Evolutionary conservation across 2,113 vertebrate genomes (phyloP), one percentile per base, ranked within the genome.

Genomic region (Austrofundulus limnaeus): DNA sequence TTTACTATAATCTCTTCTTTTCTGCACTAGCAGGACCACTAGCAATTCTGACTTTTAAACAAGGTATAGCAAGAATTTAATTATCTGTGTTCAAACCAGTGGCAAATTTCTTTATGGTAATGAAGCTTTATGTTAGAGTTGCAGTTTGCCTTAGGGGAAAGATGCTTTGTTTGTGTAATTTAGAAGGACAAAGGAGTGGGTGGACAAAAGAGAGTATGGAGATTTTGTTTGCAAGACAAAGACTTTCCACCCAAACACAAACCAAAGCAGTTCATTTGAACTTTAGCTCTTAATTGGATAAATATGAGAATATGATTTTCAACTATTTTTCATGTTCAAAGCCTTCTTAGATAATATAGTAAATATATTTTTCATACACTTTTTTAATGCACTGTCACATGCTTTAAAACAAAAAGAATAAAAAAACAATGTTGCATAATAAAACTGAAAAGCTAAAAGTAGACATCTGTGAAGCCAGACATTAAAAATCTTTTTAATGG

Each of bases 331-430:
- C 45, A 48, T 72, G 84, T 83, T 81, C 68, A 77, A 51, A 77
- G 57, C 61, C 58, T 50, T n/a, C 81, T 85, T 72, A 34, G 31
- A 34, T 34, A 34, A 34, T 34, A 72, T 79, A 61, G 74, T 78
- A 43, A 55, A 83, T 80, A 70, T 75, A 45, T 72, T 68, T 60
- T 85, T 86, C 75, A 34, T 60, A 74, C 63, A 46, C 23, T 42
- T 71, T 58, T 57, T 34, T 46, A 34, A 58, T 79, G 62, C 59
- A 78, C 63, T 61, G 61, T 54, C 69, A 77, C 48, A 42, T 61
- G 63, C 54, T 74, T 53, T 80, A 67, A 39, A 61, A 67, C 45
- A 41, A 48, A 64, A 20, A 42, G 51, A 34, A 34, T 7, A 4
- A 28, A 28, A n/a, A 28, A 28, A 28, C 25, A 28, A n/a, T n/a